Evolutionary conservation across 2,797 vertebrate species (phyloP).

Genomic region (Hydrophis major): DNA sequence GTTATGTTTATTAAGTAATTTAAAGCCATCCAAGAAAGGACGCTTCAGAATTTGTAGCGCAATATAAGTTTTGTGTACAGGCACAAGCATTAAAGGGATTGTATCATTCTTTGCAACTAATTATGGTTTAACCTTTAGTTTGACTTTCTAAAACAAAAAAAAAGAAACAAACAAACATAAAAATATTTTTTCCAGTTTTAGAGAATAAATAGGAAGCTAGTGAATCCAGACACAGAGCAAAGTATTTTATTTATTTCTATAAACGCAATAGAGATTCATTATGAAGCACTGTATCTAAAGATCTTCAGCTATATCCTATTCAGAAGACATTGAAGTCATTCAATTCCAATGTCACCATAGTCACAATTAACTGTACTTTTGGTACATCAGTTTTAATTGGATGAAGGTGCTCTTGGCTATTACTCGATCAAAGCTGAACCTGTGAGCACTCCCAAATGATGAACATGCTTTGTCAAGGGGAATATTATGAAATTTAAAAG

Average conservation of each 20-base stretch:
- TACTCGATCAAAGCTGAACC: neutral
- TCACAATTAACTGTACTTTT: neutral
- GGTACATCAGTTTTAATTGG: neutral
- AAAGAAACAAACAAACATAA: neutral
- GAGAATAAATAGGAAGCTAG: neutral
- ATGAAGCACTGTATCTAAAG: neutral
- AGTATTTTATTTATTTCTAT: neutral
- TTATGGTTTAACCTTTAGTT: neutral
- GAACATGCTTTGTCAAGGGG: neutral
- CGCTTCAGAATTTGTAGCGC: neutral
- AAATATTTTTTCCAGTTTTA: neutral
- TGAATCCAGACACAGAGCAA: neutral
- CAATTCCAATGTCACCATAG: neutral
- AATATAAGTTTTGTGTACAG: neutral
- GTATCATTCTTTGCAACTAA: neutral
- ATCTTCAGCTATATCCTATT: neutral
- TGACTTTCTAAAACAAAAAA: neutral
- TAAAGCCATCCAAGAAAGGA: neutral
- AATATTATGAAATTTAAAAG: neutral
- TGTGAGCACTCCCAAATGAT: neutral
- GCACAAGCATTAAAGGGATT: neutral
- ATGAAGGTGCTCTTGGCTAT: neutral
- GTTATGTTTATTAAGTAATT: neutral
- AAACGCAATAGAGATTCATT: neutral
- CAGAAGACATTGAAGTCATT: neutral